Evolutionary conservation across 2,113 vertebrate species (phyloP).

Genomic region (Nothoprocta perdicaria): DNA sequence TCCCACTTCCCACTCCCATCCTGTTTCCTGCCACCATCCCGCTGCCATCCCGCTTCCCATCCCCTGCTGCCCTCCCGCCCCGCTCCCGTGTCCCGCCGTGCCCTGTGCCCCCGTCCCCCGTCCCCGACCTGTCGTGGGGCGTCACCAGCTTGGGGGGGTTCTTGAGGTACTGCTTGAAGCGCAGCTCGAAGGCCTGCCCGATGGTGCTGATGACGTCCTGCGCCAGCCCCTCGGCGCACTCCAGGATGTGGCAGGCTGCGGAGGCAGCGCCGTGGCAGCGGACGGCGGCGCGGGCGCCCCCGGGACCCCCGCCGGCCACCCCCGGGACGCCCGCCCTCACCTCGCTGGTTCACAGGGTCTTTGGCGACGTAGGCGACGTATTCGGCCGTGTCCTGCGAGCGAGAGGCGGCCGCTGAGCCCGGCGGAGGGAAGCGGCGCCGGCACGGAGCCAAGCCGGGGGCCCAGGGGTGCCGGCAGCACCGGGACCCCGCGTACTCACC

Average conservation of each 20-base stretch:
- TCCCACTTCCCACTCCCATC: too few species aligned
- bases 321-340: slow-evolving; percentile 72
- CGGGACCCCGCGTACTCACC: slow-evolving; percentile 77
- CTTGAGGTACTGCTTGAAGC: slow-evolving; percentile 98
- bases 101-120: too few species aligned
- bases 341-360: slow-evolving; percentile 98
- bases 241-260: slow-evolving; percentile 94
- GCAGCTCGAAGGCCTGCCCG: slow-evolving; percentile 95
- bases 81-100: too few species aligned
- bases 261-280: background rate
- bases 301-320: background rate
- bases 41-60: too few species aligned
- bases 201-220: slow-evolving; percentile 99
- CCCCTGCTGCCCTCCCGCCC: too few species aligned
- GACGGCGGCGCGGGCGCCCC: too few species aligned
- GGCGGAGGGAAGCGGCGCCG: background rate
- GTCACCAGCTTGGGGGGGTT: slow-evolving; percentile 97
- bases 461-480: accelerated
- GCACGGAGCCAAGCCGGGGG: background rate
- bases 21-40: too few species aligned
- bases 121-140: slow-evolving; percentile 91
- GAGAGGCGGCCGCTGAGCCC: background rate
- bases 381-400: slow-evolving; percentile 79
- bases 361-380: slow-evolving; percentile 93
- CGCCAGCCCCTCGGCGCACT: slow-evolving; percentile 94